These are phyloP conservation scores for Lepidochrysops patricia DNA, from an alignment of 2,888 invertebrate genomes.

Conservation along the genomic window DNA sequence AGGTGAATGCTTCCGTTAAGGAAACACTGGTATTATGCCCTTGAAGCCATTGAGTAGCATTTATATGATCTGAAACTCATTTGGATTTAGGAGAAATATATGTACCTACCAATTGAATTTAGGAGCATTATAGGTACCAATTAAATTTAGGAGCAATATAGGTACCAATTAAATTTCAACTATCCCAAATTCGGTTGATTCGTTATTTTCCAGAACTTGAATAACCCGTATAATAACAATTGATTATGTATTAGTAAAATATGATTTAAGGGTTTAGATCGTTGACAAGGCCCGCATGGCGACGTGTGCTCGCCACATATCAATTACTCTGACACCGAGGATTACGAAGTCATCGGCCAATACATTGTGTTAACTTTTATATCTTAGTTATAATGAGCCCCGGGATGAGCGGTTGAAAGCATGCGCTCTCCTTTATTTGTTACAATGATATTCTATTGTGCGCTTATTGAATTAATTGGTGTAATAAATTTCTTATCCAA, in stretches of 20 bases:
- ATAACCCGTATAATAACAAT: constrained; percentile 48
- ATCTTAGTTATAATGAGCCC: constrained; percentile 44
- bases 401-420: constrained; percentile 12
- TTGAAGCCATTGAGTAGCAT: too few species aligned
- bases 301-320: constrained; percentile 56
- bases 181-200: neutral
- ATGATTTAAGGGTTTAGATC: constrained; percentile 33
- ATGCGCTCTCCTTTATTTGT: neutral
- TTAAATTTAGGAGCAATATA: too few species aligned
- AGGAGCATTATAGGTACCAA: too few species aligned
- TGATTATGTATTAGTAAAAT: constrained; percentile 54
- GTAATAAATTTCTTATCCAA: neutral
- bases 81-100: too few species aligned
- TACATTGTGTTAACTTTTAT: constrained; percentile 52
- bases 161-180: neutral
- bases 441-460: constrained; percentile 8
- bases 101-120: too few species aligned
- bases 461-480: constrained; percentile 7
- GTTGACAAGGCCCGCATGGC: constrained; percentile 61
- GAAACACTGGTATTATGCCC: too few species aligned
- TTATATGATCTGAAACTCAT: too few species aligned
- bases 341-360: constrained; percentile 54
- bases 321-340: constrained; percentile 63
- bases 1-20: too few species aligned
- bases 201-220: constrained; percentile 26